A percentile compares a stretch with the other conserved stretches of the same genome.
phyloP scores from a whole-genome alignment of 1,140 invertebrate species.

The Lasioglossum albipes region DNA sequence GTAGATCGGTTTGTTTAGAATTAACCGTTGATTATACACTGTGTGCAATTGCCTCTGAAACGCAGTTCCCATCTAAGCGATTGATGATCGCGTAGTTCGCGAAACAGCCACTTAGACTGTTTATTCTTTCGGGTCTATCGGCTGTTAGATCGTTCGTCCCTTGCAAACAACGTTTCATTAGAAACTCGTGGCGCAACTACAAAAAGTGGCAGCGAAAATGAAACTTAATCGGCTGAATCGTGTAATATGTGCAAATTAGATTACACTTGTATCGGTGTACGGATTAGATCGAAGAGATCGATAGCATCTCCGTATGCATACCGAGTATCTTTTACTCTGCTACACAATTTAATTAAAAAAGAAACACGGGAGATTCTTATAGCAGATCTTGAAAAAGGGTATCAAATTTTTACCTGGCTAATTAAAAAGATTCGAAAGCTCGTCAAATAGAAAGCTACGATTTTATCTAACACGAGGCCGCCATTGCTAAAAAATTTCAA shows the following conservation, averaged over 20 bases:
- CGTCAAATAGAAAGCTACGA: constrained; percentile 1
- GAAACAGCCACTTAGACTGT: background rate
- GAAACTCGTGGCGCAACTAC: background rate
- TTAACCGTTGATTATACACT: constrained; percentile 12
- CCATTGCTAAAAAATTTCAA: background rate
- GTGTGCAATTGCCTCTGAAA: constrained; percentile 51
- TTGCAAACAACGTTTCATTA: background rate
- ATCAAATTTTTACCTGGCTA: background rate
- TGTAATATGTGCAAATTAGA: background rate
- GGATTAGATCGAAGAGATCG: background rate
- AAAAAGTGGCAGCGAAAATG: background rate
- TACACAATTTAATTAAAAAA: too few relatives aligned
- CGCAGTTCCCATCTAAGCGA: constrained; percentile 15
- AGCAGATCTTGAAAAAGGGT: too few relatives aligned
- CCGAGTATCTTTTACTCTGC: too few relatives aligned
- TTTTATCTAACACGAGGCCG: background rate
- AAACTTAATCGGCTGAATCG: background rate
- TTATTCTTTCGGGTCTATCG: constrained; percentile 1
- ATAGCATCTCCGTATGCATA: background rate
- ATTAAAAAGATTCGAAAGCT: background rate
- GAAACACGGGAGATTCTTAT: too few relatives aligned
- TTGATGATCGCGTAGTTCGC: constrained; percentile 1
- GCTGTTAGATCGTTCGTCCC: background rate
- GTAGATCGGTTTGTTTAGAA: constrained; percentile 22
- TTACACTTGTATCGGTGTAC: background rate